Conservation (phyloP, 2,888 invertebrate genomes). For the Therioaphis trifolii region DNA sequence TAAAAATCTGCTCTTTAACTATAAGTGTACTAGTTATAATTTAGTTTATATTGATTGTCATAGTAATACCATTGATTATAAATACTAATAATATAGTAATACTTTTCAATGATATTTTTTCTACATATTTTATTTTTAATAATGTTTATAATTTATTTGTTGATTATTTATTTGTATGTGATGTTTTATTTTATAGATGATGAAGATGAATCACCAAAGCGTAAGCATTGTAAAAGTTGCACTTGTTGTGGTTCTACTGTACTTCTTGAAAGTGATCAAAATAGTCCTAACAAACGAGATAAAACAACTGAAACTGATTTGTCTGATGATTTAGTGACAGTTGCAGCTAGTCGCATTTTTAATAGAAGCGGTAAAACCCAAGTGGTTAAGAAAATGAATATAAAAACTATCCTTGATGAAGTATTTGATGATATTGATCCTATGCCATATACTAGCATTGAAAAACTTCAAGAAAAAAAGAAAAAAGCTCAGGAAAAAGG, state of each 20-base stretch:
- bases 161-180: no score
- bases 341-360: constrained; percentile 53
- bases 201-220: constrained; percentile 19
- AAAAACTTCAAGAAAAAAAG: constrained; percentile 50
- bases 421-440: constrained; percentile 39
- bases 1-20: no score
- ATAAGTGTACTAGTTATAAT: no score
- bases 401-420: constrained; percentile 56
- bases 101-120: no score
- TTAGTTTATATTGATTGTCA: no score
- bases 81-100: no score
- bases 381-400: constrained; percentile 23
- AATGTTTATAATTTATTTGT: no score
- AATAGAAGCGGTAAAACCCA: constrained; percentile 56
- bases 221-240: constrained; percentile 52
- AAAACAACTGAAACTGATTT: constrained; percentile 55
- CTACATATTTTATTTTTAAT: no score
- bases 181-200: constrained; percentile 18
- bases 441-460: constrained; percentile 47
- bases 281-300: constrained; percentile 41
- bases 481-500: constrained; percentile 31
- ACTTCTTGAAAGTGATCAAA: constrained; percentile 5
- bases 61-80: no score
- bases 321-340: constrained; percentile 51
- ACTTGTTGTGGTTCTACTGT: constrained; percentile 57